Evolutionary conservation across 1,140 invertebrate species (phyloP), one percentile per base, ranked within the genome.

Genomic region (Mya arenaria): DNA sequence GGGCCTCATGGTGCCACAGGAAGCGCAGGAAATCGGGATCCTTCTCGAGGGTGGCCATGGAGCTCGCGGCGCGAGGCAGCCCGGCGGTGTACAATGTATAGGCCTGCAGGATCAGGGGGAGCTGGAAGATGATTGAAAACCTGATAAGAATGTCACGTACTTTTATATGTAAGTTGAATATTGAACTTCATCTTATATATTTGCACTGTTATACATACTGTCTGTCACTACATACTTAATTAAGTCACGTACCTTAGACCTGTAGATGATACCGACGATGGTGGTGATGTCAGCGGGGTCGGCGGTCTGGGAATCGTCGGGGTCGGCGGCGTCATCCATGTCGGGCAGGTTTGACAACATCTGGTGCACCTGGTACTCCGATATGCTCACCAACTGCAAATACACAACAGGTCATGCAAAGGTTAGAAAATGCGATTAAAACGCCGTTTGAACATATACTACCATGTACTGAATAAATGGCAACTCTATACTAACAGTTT

Each of bases 231-330:
- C 10, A 10, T 60, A 8, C 56, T 19, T 15, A 8, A 13, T 60
- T 13, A 28, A 4, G 32, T 68, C 4, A 8, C 62, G 68, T 69
- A 83, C 82, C 82, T 83, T 83, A 52, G 82, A 83, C 17, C 68
- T 28, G 52, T 83, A 83, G 44, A 83, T 83, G 37, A 83, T 66
- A 23, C 72, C 82, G 55, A 83, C 30, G n/a, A n/a, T 17, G 4
- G 60, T 19, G 19, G 73, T 77, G 25, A 83, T 39, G n/a, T 77
- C 58, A 56, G 15, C 48, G 10, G 68, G 66, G 19, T 1, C 65
- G 36, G 62, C 63, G 23, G 48, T 62, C 19, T 63, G 68, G 5
- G 68, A 39, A 52, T 74, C 65, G 28, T 82, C 80, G 34, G 72
- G 68, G 4, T 74, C 55, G 37, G 73, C 79, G 0, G 78, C 60